Evolutionary conservation across 2,888 invertebrate genomes (phyloP), one percentile per base, ranked within the genome.

Genomic region (Drosophila yooni): DNA sequence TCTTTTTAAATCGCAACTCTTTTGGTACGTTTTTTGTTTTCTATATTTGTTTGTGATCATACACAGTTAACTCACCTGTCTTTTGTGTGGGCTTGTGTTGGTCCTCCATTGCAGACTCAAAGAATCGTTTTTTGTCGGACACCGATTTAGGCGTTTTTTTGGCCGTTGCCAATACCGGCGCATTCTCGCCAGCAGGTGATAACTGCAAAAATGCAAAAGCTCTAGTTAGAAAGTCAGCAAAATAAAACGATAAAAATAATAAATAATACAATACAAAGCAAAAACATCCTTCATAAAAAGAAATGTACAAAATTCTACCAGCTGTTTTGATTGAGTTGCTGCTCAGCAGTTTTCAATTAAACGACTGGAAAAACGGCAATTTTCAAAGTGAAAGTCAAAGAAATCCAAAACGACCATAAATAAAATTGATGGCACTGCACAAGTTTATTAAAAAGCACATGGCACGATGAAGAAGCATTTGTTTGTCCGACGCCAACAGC

Each of bases 71-170:
- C 85, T 93, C 93, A 97, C 97, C 97, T 94, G 97, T 95, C 94
- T 97, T 97, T 59, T 96, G 96, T 86, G 96, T 95, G 77, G 97
- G 96, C 93, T 97, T 97, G 86, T 97, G 96, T 93, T 97, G 97
- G 93, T 98, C 97, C 94, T 98, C 97, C 96, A 99, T 98, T 75
- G 98, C 98, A 92, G 97, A 96, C 94, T 99, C 99, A 93, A 99
- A 99, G 94, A 98, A 97, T 92, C 96, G 97, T 94, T 98, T 98
- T 94, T 97, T 97, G 94, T 98, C 97, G 93, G 97, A 97, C 91
- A 99, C 98, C 74, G 98, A 96, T 94, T 97, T 97, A 91, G 95
- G 95, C 91, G 95, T 95, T 93, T 95, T 95, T 91, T 95, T 95
- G 92, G 96, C 95, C 90, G 96, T 96, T 89, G 95, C 95, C 88